Base-by-base conservation (phyloP, 1,140 invertebrate genomes). In the Procambarus clarkii region DNA sequence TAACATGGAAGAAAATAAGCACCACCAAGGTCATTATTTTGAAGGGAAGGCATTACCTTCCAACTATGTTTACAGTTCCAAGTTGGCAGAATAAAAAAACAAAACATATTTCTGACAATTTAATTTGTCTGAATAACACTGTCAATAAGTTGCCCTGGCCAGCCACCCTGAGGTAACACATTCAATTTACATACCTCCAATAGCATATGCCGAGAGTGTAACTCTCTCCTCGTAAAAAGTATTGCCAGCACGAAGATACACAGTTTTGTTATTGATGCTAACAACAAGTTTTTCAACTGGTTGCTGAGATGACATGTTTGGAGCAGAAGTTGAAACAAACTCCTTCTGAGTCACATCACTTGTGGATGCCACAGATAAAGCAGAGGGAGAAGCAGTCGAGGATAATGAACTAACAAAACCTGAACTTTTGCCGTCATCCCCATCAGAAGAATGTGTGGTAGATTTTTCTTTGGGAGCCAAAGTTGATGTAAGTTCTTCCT, bases 301-400 rank as follows among this genome's bases (percentile, higher is more conserved):
- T 93, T 97, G 97, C 93, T 96, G 96, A 69, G 97, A 97, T 34
- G 97, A 95, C 7, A 97, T 97, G 93, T 96, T 97, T 1, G 97
- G 97, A 24, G 96, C 4, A 84, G 74, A 60, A n/a, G 82, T 60
- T 24, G 82, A 86, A 13, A 50, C 21, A 54, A 44, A 48, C 48
- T 50, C 82, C 13, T n/a, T 24, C 21, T 34, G 69, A 60, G 58
- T 48, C 18, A 34, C 21, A 9, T 34, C 48, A 44, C 34, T 69
- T 5, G 44, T 54, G 7, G 71, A 11, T 9, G 74, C 50, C 50
- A 45, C 78, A n/a, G 89, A 18, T 21, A 54, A 64, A 45, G 44
- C 15, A 46, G 24, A 11, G 7, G 50, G 44, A 44, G 48, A 45
- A 45, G 24, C 7, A 2, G 58, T 9, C 46, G 76, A 45, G 21